Evolutionary conservation across 2,797 vertebrate species (phyloP).

Genomic region (Rhinella marina): DNA sequence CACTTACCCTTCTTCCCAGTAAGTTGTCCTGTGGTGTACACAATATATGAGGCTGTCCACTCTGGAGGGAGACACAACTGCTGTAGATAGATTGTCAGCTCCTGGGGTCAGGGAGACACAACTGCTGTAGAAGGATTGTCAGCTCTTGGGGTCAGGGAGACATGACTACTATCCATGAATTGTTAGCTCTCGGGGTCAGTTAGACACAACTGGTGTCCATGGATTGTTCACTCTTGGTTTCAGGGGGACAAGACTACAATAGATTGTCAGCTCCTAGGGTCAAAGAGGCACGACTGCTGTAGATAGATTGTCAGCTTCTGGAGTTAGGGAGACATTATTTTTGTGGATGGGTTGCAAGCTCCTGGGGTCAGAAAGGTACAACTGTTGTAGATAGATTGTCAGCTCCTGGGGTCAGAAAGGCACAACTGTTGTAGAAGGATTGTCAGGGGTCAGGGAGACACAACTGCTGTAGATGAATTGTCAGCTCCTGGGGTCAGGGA

Average conservation of each 20-base stretch:
- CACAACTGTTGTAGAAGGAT: background rate
- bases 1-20: background rate
- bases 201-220: background rate
- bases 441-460: background rate
- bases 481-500: background rate
- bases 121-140: too few species aligned
- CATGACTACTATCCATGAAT: too few species aligned
- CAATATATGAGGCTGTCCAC: too few species aligned
- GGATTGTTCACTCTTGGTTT: background rate
- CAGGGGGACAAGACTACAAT: too few species aligned
- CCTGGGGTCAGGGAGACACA: background rate
- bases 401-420: background rate
- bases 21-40: background rate
- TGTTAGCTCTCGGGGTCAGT: too few species aligned
- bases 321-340: too few species aligned
- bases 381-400: background rate
- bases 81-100: background rate
- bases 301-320: too few species aligned
- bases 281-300: too few species aligned
- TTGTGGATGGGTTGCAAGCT: too few species aligned
- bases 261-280: too few species aligned
- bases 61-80: background rate
- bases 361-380: too few species aligned
- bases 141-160: too few species aligned
- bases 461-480: background rate